Evolutionary conservation across 2,113 vertebrate genomes (phyloP).

Genomic region (Zapus hudsonius): DNA sequence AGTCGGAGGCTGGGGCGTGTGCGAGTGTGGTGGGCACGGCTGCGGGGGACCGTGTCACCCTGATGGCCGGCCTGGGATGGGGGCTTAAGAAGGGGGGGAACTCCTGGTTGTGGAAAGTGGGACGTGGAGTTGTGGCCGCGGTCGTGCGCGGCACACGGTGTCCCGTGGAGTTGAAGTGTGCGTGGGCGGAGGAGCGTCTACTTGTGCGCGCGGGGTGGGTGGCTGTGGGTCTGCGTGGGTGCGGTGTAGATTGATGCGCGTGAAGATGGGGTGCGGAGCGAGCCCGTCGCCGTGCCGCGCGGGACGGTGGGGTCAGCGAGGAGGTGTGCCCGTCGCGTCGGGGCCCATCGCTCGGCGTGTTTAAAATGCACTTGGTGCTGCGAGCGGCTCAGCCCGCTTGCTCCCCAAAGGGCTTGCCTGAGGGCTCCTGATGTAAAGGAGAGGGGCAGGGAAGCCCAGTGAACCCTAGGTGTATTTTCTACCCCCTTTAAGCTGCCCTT

Average conservation of each 20-base stretch:
- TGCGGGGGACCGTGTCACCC: not conserved
- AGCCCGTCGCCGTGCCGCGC: not conserved
- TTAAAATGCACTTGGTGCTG: not conserved
- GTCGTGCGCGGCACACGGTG: not conserved
- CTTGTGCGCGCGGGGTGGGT: not conserved
- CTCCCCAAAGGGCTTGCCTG: not conserved
- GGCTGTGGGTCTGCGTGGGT: not conserved
- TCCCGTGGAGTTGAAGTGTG: conserved; percentile 4
- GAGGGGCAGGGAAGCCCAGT: not conserved
- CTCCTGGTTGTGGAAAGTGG: conserved; percentile 18
- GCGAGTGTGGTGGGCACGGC: not conserved
- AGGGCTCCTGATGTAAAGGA: not conserved
- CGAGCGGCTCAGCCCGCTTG: not conserved
- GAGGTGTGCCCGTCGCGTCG: not conserved
- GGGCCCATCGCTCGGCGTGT: not conserved
- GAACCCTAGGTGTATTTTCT: not conserved
- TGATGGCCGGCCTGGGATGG: not conserved
- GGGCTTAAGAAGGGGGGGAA: not conserved
- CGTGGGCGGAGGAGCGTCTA: not conserved
- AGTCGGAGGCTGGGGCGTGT: not conserved
- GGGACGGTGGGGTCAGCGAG: not conserved
- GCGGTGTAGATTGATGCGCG: not conserved
- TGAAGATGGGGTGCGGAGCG: not conserved
- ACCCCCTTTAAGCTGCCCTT: not conserved
- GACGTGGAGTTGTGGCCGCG: conserved; percentile 22